phyloP scores from a whole-genome alignment of 2,797 vertebrate species.

The Okamejei kenojei region DNA sequence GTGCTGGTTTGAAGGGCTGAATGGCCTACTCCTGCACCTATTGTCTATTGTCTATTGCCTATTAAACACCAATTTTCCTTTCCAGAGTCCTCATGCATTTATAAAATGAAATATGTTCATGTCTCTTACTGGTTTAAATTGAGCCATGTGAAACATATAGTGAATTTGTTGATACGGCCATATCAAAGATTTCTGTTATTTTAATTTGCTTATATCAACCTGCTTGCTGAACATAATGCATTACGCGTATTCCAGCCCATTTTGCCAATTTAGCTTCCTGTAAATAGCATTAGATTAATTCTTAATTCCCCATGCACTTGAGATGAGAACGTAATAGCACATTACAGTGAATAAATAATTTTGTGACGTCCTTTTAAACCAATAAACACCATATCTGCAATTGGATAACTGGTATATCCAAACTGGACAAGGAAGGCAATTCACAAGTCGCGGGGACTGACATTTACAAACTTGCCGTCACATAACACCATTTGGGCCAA shows the following conservation, averaged over 20 bases:
- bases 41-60: no score
- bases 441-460: neutral
- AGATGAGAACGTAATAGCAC: neutral
- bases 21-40: no score
- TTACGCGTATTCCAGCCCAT: neutral
- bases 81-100: neutral
- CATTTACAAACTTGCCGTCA: neutral
- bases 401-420: neutral
- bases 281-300: neutral
- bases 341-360: neutral
- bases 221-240: neutral
- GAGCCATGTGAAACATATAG: neutral
- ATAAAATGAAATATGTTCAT: neutral
- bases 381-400: neutral
- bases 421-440: neutral
- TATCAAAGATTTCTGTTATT: neutral
- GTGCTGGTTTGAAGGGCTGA: no score
- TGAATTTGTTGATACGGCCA: neutral
- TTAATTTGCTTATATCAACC: neutral
- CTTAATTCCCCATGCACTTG: neutral
- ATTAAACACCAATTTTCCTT: conserved; percentile 40
- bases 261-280: neutral
- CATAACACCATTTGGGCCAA: neutral
- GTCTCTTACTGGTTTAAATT: neutral
- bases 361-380: neutral